Evolutionary conservation across 2,113 vertebrate genomes (phyloP).

Genomic region (Rousettus leschenaultii): DNA sequence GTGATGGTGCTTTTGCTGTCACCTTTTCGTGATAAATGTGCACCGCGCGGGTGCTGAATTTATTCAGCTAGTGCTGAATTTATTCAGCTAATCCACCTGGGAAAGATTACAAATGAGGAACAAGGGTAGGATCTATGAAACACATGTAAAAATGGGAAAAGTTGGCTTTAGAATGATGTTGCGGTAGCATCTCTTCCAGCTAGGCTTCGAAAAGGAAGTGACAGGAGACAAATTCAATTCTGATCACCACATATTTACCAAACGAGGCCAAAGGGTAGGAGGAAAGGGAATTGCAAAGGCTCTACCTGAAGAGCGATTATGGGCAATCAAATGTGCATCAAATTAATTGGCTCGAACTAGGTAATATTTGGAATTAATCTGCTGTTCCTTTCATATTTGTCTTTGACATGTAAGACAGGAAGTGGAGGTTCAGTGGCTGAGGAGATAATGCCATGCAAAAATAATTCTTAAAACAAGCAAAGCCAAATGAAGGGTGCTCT

Average conservation of each 20-base stretch:
- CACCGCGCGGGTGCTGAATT: slow-evolving; percentile 14
- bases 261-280: not conserved
- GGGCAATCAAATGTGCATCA: not conserved
- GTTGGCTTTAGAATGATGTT: not conserved
- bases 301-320: not conserved
- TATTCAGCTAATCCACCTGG: slow-evolving; percentile 38
- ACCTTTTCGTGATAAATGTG: not conserved
- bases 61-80: slow-evolving; percentile 47
- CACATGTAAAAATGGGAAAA: not conserved
- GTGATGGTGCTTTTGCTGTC: not conserved
- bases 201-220: not conserved
- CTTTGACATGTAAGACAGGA: not conserved
- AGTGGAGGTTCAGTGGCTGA: not conserved
- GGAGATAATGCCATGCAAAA: not conserved
- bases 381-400: not conserved
- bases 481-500: not conserved
- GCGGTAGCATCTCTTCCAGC: not conserved
- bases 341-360: not conserved
- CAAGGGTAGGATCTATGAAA: not conserved
- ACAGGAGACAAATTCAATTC: not conserved
- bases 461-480: slow-evolving; percentile 24
- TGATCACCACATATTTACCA: not conserved
- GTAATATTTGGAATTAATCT: not conserved
- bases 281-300: not conserved
- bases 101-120: slow-evolving; percentile 39